Conservation (phyloP, 2,888 invertebrate species). For the Machimus rusticus region DNA sequence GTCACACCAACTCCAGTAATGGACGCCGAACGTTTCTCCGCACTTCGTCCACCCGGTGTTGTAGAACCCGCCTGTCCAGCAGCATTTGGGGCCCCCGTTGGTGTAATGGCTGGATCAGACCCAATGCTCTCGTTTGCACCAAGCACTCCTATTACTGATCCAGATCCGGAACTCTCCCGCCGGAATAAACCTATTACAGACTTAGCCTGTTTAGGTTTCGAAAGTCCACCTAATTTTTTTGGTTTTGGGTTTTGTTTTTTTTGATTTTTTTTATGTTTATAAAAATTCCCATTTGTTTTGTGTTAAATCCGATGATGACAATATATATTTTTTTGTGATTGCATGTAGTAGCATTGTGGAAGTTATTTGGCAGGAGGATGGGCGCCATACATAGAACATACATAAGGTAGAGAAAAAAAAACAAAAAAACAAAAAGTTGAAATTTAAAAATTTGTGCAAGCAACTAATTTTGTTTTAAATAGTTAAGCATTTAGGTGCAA, state of each 20-base stretch:
- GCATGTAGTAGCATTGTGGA: constrained; percentile 48
- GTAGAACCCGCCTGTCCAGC: constrained; percentile 55
- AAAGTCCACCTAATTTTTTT: constrained; percentile 75
- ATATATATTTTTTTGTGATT: constrained; percentile 34
- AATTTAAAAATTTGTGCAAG: constrained; percentile 37
- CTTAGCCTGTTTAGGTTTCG: constrained; percentile 83
- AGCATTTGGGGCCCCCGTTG: constrained; percentile 63
- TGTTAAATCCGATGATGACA: constrained; percentile 40
- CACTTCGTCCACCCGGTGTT: constrained; percentile 54
- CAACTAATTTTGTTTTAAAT: constrained; percentile 22
- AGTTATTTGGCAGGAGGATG: constrained; percentile 41
- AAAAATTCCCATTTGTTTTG: constrained; percentile 40
- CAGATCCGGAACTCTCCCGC: constrained; percentile 80
- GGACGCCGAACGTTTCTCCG: constrained; percentile 50
- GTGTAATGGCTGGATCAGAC: constrained; percentile 65
- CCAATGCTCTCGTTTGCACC: constrained; percentile 64
- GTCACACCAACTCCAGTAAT: constrained; percentile 53
- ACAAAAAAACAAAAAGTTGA: constrained; percentile 36
- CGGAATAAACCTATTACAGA: constrained; percentile 90
- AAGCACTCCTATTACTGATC: constrained; percentile 65
- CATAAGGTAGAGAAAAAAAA: constrained; percentile 43
- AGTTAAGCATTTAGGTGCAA: constrained; percentile 20
- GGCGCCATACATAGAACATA: constrained; percentile 44
- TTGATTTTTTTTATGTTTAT: constrained; percentile 20
- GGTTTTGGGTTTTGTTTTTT: constrained; percentile 45